These are phyloP conservation scores for Thunnus maccoyii DNA, from an alignment of 2,113 vertebrate species.

Conservation along the genomic window DNA sequence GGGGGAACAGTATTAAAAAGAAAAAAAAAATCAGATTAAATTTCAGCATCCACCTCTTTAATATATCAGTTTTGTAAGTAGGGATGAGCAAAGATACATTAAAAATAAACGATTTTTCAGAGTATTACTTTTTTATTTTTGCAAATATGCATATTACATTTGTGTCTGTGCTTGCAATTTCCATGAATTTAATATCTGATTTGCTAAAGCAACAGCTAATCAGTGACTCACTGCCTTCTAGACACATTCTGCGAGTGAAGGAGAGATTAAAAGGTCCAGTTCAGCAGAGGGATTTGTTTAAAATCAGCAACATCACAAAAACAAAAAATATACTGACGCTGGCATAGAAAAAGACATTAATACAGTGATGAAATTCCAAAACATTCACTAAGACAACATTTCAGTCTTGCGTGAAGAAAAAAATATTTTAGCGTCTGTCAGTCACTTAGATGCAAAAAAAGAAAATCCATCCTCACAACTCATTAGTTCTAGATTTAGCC, in stretches of 20 bases:
- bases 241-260: background rate
- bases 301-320: constrained; percentile 17
- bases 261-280: constrained; percentile 26
- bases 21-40: constrained; percentile 1
- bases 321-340: background rate
- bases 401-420: background rate
- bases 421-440: background rate
- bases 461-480: background rate
- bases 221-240: background rate
- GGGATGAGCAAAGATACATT: background rate
- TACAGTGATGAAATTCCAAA: background rate
- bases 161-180: background rate
- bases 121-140: background rate
- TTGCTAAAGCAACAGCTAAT: constrained; percentile 8
- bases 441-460: background rate
- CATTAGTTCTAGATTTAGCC: background rate
- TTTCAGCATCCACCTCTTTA: constrained; percentile 1
- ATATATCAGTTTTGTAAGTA: background rate
- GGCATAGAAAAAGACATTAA: background rate
- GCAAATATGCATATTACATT: no score
- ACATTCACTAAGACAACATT: background rate
- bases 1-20: no score
- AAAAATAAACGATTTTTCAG: background rate
- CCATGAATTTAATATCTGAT: constrained; percentile 8
- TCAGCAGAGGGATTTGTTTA: constrained; percentile 13